These are phyloP conservation scores for Musca domestica DNA, from an alignment of 1,140 invertebrate genomes.

Conservation along the genomic window DNA sequence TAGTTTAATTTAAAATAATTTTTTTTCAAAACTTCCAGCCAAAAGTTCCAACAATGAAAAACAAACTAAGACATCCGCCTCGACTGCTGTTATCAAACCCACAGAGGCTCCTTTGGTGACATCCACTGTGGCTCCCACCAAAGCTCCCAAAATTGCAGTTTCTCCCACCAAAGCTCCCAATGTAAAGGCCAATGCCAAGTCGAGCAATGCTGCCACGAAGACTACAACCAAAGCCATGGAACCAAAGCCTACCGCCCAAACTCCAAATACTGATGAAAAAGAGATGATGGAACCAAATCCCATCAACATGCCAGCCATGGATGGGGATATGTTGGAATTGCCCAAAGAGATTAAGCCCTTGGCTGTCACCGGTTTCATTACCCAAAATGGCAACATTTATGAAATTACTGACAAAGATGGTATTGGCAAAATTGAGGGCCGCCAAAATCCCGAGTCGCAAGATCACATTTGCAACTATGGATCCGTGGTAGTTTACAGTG, in stretches of 20 bases:
- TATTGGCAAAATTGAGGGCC: slow-evolving; percentile 41
- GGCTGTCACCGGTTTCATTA: slow-evolving; percentile 48
- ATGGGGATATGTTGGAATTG: neutral
- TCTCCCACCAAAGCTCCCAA: slow-evolving; percentile 2
- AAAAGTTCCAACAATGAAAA: neutral
- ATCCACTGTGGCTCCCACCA: slow-evolving; percentile 39
- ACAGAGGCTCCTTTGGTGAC: slow-evolving; percentile 34
- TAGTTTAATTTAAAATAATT: neutral
- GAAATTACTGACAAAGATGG: slow-evolving; percentile 44
- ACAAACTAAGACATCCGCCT: neutral
- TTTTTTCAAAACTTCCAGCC: neutral
- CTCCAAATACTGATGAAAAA: neutral
- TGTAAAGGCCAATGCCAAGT: neutral
- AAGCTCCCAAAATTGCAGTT: slow-evolving; percentile 28
- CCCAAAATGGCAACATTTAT: slow-evolving; percentile 45
- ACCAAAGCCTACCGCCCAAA: neutral
- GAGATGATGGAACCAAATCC: neutral
- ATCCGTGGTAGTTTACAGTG: slow-evolving; percentile 47
- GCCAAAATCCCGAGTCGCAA: slow-evolving; percentile 31
- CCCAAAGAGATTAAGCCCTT: slow-evolving; percentile 29
- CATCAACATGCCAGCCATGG: slow-evolving; percentile 6
- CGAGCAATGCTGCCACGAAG: neutral
- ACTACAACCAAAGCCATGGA: slow-evolving; percentile 31
- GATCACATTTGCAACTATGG: slow-evolving; percentile 45
- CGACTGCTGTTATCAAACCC: slow-evolving; percentile 3